These are phyloP conservation scores for Pomacea canaliculata DNA, from an alignment of 2,888 invertebrate species.

Conservation along the genomic window DNA sequence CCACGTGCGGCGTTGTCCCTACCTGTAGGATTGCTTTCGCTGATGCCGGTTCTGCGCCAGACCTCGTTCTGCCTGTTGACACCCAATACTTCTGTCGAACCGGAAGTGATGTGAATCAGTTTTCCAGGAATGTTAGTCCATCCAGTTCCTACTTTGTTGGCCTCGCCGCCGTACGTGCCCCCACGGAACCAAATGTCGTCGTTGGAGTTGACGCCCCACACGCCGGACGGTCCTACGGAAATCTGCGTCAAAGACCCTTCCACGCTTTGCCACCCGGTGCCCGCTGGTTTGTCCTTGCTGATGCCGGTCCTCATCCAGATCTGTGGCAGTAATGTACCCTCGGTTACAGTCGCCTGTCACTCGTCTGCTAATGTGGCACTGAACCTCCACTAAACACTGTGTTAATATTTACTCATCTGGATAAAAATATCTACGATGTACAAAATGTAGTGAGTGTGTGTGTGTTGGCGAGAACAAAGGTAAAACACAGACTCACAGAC, in stretches of 20 bases:
- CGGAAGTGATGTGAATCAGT: not conserved
- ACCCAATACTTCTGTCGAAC: not conserved
- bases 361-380: too few relatives aligned
- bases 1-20: not conserved
- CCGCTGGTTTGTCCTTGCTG: not conserved
- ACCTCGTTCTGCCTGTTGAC: not conserved
- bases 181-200: not conserved
- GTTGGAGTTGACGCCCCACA: not conserved
- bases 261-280: not conserved
- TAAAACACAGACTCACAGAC: too few relatives aligned
- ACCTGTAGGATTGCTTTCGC: not conserved
- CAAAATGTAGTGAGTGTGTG: too few relatives aligned
- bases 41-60: not conserved
- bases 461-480: too few relatives aligned
- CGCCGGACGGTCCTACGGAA: not conserved
- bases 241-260: not conserved
- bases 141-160: not conserved
- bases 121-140: not conserved
- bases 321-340: not conserved
- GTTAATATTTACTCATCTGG: too few relatives aligned
- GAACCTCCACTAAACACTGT: too few relatives aligned
- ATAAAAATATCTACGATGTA: too few relatives aligned
- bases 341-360: too few relatives aligned
- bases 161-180: not conserved
- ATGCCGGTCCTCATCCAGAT: not conserved